Base-by-base conservation (phyloP, 2,113 vertebrate genomes). In the Eudorcas thomsonii region DNA sequence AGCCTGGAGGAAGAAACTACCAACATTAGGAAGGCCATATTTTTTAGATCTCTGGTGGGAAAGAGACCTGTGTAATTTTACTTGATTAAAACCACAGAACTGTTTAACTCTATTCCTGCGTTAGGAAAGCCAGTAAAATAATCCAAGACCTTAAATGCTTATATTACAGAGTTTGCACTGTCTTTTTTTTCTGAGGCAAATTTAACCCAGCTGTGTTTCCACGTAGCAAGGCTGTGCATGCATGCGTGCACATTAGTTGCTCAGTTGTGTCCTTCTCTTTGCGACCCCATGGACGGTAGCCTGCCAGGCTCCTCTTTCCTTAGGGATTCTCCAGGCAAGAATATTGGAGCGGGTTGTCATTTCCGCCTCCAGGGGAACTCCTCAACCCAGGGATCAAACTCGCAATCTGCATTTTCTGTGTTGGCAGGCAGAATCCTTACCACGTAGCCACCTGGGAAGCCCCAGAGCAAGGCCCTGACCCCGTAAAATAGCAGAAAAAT, bases 181-280 rank as follows among this genome's bases (percentile, higher is more conserved):
- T 97, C 93, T 97, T 64, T 39, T 3, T 88, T 97, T 94, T 80
- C 91, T 17, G 59, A 87, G 64, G 77, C n/a, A 98, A 97, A 98
- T 96, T 62, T 94, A 97, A 91, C 83, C 95, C 96, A 97, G 91
- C 52, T 97, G 91, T 85, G 96, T 96, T 98, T 97, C 81, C 78
- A n/a, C 2, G 36, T 43, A 90, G 92, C 3, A 50, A 98, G 74
- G 57, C 92, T 39, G 71, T 14, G 71, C 36, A 77, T 14, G 71
- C 71, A 74, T 14, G 71, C 36, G 0, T 14, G 36, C 71, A 74
- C 1, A 5, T 25, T 14, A 43, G 36, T 43, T 2, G 36, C 36
- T 77, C 71, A 43, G 36, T 26, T 23, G 3, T 26, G 71, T 77
- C 71, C 71, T 39, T 43, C 71, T 77, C 71, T 26, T 7, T 43